Evolutionary conservation across 2,888 invertebrate species (phyloP).

Genomic region (Apodemia mormo): DNA sequence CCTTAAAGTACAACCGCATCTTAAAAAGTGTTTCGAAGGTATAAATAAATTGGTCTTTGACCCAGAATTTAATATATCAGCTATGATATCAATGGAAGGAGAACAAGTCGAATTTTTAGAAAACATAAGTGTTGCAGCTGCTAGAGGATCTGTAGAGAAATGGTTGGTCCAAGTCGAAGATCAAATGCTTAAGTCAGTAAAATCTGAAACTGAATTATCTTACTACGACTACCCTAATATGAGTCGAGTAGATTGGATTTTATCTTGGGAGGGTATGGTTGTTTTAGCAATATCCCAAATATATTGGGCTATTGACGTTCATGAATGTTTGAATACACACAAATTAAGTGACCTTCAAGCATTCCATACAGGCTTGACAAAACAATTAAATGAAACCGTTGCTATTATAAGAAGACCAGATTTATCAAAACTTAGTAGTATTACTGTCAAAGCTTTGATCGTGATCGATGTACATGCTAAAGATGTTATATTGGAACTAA

Average conservation of each 20-base stretch:
- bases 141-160: conserved; percentile 91
- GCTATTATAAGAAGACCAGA: conserved; percentile 86
- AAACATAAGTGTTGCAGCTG: conserved; percentile 85
- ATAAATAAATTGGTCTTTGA: conserved; percentile 89
- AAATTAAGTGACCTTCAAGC: conserved; percentile 78
- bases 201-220: conserved; percentile 85
- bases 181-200: conserved; percentile 88
- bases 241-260: conserved; percentile 86
- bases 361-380: conserved; percentile 79
- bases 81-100: conserved; percentile 89
- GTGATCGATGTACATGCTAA: conserved; percentile 93
- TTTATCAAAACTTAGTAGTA: conserved; percentile 86
- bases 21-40: conserved; percentile 94
- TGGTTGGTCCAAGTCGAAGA: conserved; percentile 93
- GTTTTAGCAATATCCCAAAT: conserved; percentile 90
- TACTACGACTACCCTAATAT: conserved; percentile 83
- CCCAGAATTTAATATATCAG: conserved; percentile 85
- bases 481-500: conserved; percentile 87
- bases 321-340: conserved; percentile 83
- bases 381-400: conserved; percentile 88
- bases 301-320: conserved; percentile 91
- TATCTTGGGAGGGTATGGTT: conserved; percentile 91
- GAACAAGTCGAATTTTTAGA: conserved; percentile 86
- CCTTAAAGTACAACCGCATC: conserved; percentile 90
- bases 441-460: conserved; percentile 90